Percentiles rank a stretch among this genome's conserved stretches.
Evolutionary conservation across 1,140 invertebrate species (phyloP).

Genomic region (Bombus huntii): DNA sequence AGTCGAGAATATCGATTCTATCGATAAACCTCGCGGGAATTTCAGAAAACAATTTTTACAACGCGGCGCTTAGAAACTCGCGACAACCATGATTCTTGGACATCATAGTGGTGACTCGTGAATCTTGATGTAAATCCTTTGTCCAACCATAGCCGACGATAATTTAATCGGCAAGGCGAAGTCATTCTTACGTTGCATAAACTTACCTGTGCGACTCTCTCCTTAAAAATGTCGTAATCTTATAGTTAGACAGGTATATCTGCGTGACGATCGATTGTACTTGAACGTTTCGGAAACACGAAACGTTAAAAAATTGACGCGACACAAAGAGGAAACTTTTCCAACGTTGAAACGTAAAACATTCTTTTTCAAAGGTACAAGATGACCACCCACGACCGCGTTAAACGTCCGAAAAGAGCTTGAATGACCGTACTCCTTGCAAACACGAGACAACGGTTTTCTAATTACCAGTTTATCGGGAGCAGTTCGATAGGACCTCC

Average conservation of each 20-base stretch:
- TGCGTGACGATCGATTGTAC: too few relatives aligned
- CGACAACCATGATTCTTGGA: neutral
- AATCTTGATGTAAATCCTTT: neutral
- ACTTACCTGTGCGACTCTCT: neutral
- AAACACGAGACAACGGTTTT: slow-evolving; percentile 58
- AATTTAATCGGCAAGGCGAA: neutral
- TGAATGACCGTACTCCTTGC: slow-evolving; percentile 40
- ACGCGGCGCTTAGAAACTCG: neutral
- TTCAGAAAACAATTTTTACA: slow-evolving; percentile 33
- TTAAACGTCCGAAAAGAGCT: slow-evolving; percentile 5
- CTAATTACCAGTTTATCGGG: slow-evolving; percentile 70
- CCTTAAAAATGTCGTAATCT: neutral
- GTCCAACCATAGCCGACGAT: neutral
- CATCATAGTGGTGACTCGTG: neutral
- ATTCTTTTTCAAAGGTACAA: neutral
- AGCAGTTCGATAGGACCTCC: slow-evolving; percentile 59
- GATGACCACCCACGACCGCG: slow-evolving; percentile 28
- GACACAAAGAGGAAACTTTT: neutral
- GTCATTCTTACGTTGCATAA: slow-evolving; percentile 13
- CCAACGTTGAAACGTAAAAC: neutral
- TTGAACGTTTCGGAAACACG: neutral
- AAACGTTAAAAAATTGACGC: neutral
- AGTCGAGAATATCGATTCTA: slow-evolving; percentile 50
- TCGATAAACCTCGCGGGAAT: slow-evolving; percentile 30
- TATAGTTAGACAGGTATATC: neutral